Evolutionary conservation across 1,140 invertebrate species (phyloP), one percentile per base, ranked within the genome.

Genomic region (Sesamia nonagrioides): DNA sequence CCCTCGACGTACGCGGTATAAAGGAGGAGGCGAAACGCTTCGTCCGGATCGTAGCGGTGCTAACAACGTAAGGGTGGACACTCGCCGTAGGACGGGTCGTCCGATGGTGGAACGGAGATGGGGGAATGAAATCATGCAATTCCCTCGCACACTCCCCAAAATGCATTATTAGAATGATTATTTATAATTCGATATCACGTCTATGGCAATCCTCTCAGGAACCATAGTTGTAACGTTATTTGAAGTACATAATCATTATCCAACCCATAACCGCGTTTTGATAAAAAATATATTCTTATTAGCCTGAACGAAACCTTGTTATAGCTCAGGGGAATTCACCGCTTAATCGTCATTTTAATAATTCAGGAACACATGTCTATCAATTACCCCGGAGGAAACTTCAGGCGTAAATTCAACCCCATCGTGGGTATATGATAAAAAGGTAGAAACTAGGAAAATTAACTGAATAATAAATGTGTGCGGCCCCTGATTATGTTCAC

Each of bases 371-470:
- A 58, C 37, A 73, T 58, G 71, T 73, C 52, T 73, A 73, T 58
- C 71, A 58, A 68, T 73, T 58, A 73, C 71, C 71, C 71, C 5
- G 37, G 71, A 56, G 71, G 54, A 42, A 73, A 73, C 33, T 73
- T 73, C 60, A 58, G 11, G 54, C 54, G 71, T 56, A 73, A 73
- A 73, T 73, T 73, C 71, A 42, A 73, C 71, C 54, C 54, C 60
- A 73, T 73, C 71, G 71, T 73, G 52, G 71, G 71, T 45, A 60
- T 73, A 56, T 73, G 58, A 73, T 73, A 73, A 73, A 73, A 73
- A 73, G 71, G 71, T 40, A 60, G 71, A 73, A 73, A 73, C 71
- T 73, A 73, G 71, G 71, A 56, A 73, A 73, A 73, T 73, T 73
- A 73, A 73, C 71, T 73, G 35, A 73, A 73, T 73, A 73, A 73